Evolutionary conservation across 2,888 invertebrate species (phyloP).

Genomic region (Cephus rjabovi): DNA sequence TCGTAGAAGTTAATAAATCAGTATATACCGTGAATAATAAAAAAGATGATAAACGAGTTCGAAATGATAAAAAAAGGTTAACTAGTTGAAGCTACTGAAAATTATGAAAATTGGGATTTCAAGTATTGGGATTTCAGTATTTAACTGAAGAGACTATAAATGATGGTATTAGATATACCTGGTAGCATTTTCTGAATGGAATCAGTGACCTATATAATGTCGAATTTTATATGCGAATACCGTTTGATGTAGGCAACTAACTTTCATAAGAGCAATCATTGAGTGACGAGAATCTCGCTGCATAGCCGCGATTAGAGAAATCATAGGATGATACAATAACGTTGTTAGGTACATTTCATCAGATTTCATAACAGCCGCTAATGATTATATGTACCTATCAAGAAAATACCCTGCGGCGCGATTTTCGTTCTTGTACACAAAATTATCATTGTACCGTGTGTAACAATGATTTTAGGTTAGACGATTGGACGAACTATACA

Average conservation of each 20-base stretch:
- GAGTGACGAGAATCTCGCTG: neutral
- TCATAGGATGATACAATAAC: slow-evolving; percentile 3
- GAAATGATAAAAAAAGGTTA: no score
- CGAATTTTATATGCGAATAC: neutral
- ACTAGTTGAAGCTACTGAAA: neutral
- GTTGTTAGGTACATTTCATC: slow-evolving; percentile 1
- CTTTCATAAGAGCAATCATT: slow-evolving; percentile 1
- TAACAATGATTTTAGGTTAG: neutral
- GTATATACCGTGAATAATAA: no score
- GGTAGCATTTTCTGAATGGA: neutral
- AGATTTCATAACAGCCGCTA: neutral
- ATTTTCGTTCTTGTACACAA: no score
- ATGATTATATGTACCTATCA: neutral
- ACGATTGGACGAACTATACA: neutral
- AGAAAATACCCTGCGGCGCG: neutral
- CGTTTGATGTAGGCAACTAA: neutral
- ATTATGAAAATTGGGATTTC: neutral
- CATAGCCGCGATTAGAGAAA: slow-evolving; percentile 1
- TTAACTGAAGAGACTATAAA: neutral
- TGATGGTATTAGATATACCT: neutral
- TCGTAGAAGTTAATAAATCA: neutral
- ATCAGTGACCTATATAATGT: neutral
- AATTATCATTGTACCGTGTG: neutral
- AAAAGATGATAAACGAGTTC: no score
- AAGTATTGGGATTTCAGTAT: no score